Base-by-base conservation (phyloP, 2,797 vertebrate species). In the Rhabdomys pumilio region DNA sequence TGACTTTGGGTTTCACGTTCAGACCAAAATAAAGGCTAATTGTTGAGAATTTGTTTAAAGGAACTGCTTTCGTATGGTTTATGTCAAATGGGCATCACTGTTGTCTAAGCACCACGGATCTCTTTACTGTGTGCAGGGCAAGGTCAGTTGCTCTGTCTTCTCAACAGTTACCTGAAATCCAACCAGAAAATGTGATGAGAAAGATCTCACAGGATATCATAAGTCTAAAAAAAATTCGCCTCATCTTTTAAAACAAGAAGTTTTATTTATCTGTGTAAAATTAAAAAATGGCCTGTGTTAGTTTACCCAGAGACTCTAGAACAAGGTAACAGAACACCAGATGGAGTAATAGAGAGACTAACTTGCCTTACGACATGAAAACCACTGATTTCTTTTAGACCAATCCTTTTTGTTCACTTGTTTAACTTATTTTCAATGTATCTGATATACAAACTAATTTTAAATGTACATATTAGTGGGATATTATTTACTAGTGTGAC, bases 211-310 rank as follows among this genome's bases (percentile, higher is more conserved):
- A 69, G 83, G 31, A 4, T 75, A 90, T 34, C 13, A 26, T 22
- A 75, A 87, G 80, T 91, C 41, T n/a, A 80, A 94, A 80, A 79
- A 24, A 63, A 31, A 53, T 20, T 0, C 1, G 53, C 29, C 4
- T 85, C 47, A 89, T 61, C 29, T 13, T 31, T 79, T 44, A 94
- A 76, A 63, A 59, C 53, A 91, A 79, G 83, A 47, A 76, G 63
- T 67, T 85, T 53, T 53, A 22, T 67, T 85, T 67, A n/a, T 53
- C 63, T n/a, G 0, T 34, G 44, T n/a, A 50, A 67, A 85, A 50
- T 41, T 67, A 31, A 47, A 84, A 65, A n/a, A 67, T 15, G 63
- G 19, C 1, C 55, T 55, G 6, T n/a, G 57, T 83, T 26, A 9
- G 10, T 22, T 83, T 84, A 22, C 8, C 26, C 26, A n/a, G 3